Conservation (phyloP, 2,113 vertebrate species). For the Grammomys dolichurus region DNA sequence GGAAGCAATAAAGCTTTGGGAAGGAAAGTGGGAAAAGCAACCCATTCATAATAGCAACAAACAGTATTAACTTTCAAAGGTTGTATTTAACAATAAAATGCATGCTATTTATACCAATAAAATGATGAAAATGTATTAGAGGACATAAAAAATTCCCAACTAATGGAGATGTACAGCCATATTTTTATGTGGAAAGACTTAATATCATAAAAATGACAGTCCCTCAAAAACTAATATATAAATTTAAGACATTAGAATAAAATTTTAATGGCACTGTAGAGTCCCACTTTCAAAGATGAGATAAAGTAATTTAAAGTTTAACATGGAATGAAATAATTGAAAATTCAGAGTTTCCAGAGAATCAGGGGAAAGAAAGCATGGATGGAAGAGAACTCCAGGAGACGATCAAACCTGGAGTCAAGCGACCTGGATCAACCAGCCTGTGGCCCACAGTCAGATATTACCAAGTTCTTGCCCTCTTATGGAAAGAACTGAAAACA, state of each 20-base stretch:
- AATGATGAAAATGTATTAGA: slow-evolving; percentile 15
- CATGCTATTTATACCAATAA: neutral
- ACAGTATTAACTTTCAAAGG: neutral
- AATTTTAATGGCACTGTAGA: slow-evolving; percentile 16
- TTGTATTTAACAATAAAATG: slow-evolving; percentile 50
- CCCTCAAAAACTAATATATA: slow-evolving; percentile 4
- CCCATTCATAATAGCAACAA: slow-evolving; percentile 15
- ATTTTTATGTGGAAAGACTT: slow-evolving; percentile 26
- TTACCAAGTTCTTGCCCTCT: neutral
- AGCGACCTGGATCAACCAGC: neutral
- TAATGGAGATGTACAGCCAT: neutral
- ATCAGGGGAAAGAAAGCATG: neutral
- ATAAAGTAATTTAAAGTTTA: slow-evolving; percentile 31
- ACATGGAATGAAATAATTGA: slow-evolving; percentile 23
- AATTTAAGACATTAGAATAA: slow-evolving; percentile 16
- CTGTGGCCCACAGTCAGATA: neutral
- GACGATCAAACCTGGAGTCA: neutral
- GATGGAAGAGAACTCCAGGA: neutral
- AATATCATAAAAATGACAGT: neutral
- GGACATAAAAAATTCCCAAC: neutral
- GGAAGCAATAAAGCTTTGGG: slow-evolving; percentile 58
- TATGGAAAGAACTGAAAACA: neutral
- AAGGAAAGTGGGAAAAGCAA: neutral
- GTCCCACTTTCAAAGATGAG: slow-evolving; percentile 2
- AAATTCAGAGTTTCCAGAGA: neutral